phyloP scores from a whole-genome alignment of 2,888 invertebrate species.

The Synanthedon vespiformis region DNA sequence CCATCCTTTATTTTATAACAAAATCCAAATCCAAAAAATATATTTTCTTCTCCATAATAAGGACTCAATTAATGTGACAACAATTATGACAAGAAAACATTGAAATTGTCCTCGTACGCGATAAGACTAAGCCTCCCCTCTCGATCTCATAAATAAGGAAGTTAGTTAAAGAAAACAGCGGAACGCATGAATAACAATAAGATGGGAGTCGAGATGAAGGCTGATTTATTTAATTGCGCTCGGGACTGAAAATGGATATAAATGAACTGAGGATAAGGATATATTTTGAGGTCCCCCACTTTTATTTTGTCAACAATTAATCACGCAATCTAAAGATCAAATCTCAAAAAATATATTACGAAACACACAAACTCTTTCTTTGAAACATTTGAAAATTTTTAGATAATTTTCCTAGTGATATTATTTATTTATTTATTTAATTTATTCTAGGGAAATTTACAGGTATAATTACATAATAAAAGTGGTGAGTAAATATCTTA shows the following conservation, averaged over 20 bases:
- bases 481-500: too few species aligned
- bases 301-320: too few species aligned
- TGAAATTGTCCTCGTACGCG: neutral
- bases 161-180: conserved; percentile 29
- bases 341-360: too few species aligned
- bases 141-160: conserved; percentile 24
- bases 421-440: too few species aligned
- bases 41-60: neutral
- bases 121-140: neutral
- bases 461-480: too few species aligned
- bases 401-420: too few species aligned
- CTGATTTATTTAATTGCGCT: conserved; percentile 21
- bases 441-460: too few species aligned
- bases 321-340: too few species aligned
- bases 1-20: neutral
- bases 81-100: neutral
- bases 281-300: too few species aligned
- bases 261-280: neutral
- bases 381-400: too few species aligned
- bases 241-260: neutral
- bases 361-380: too few species aligned
- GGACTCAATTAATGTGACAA: too few species aligned
- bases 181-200: conserved; percentile 33
- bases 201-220: conserved; percentile 12
- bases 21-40: neutral